Evolutionary conservation across 2,113 vertebrate genomes (phyloP).

Genomic region (Hippocampus zosterae): DNA sequence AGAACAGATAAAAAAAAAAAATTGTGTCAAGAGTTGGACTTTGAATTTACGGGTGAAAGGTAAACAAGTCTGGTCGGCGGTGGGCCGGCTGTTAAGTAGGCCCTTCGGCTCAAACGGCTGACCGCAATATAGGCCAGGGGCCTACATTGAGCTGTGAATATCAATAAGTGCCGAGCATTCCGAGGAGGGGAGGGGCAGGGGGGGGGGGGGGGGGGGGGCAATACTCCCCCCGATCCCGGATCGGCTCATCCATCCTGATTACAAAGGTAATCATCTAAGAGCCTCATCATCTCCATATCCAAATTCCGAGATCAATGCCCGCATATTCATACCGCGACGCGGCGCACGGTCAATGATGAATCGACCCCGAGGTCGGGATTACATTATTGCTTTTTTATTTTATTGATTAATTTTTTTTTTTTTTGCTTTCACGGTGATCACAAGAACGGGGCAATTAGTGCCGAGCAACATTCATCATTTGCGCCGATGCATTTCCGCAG

Average conservation of each 20-base stretch:
- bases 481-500: constrained; percentile 65
- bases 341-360: constrained; percentile 20
- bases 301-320: constrained; percentile 71
- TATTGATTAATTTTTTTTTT: constrained; percentile 23
- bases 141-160: constrained; percentile 39
- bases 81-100: neutral
- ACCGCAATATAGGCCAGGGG: constrained; percentile 19
- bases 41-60: neutral
- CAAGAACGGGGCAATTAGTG: constrained; percentile 56
- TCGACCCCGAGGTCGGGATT: constrained; percentile 34
- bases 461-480: constrained; percentile 62
- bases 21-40: too few relatives aligned
- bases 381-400: constrained; percentile 18
- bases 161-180: constrained; percentile 27
- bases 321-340: constrained; percentile 45
- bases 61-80: neutral
- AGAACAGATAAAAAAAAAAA: neutral
- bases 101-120: constrained; percentile 1
- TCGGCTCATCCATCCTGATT: constrained; percentile 64
- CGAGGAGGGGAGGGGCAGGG: neutral
- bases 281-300: constrained; percentile 67
- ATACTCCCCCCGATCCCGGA: constrained; percentile 29
- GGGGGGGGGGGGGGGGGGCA: constrained; percentile 11
- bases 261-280: constrained; percentile 71
- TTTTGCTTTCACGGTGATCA: constrained; percentile 44